Evolutionary conservation across 2,888 invertebrate genomes (phyloP).

Genomic region (Tipula unca): DNA sequence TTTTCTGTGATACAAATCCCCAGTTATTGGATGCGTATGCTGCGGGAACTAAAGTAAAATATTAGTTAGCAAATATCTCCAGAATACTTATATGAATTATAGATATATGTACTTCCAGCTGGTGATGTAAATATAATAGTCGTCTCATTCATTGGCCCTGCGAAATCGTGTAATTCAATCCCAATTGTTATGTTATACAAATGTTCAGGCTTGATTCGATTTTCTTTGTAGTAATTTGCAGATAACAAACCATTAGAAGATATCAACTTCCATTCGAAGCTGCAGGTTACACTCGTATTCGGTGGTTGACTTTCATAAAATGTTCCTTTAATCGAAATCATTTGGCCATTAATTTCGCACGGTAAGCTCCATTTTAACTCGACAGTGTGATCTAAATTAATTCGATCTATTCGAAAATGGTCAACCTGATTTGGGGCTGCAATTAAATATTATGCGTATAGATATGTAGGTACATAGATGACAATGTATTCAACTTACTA

Average conservation of each 20-base stretch:
- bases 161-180: neutral
- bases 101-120: neutral
- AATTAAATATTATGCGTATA: neutral
- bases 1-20: constrained; percentile 26
- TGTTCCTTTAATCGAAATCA: neutral
- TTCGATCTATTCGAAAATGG: neutral
- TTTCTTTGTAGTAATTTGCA: neutral
- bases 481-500: neutral
- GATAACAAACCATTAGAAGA: neutral
- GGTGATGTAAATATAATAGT: neutral
- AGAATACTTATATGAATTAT: no score
- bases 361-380: neutral
- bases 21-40: neutral
- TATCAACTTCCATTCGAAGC: neutral
- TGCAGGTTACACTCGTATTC: neutral
- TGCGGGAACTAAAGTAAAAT: neutral
- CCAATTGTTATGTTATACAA: neutral
- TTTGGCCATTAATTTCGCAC: neutral
- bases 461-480: neutral
- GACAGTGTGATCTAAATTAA: neutral
- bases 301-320: neutral
- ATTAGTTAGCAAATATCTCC: neutral
- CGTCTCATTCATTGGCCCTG: neutral
- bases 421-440: neutral
- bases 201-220: neutral